These are phyloP conservation scores for Hyperoodon ampullatus DNA, from an alignment of 2,113 vertebrate species.

Conservation along the genomic window DNA sequence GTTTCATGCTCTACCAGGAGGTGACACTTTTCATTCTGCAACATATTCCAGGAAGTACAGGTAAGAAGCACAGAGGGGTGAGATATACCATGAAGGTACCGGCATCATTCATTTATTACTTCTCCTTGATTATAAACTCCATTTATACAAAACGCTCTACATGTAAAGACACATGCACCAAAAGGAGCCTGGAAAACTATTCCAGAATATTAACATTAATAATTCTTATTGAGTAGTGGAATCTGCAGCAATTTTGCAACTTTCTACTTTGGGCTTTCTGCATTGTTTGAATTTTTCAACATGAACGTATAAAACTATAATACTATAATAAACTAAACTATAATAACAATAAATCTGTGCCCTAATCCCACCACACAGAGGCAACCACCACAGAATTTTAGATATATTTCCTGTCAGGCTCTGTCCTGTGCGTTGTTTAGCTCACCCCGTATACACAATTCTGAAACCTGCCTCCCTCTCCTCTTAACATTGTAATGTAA, in stretches of 20 bases:
- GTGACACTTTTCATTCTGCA: slow-evolving; percentile 97
- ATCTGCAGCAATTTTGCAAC: neutral
- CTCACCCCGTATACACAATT: neutral
- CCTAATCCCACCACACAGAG: neutral
- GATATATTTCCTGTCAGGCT: neutral
- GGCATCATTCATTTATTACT: neutral
- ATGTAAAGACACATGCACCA: neutral
- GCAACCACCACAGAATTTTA: neutral
- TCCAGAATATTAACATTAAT: neutral
- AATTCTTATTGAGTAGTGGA: neutral
- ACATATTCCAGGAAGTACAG: slow-evolving; percentile 42
- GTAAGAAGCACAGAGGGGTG: neutral
- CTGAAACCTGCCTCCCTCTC: neutral
- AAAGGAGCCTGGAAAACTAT: neutral
- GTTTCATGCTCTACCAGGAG: slow-evolving; percentile 96
- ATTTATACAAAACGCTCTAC: neutral
- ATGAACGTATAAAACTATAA: neutral
- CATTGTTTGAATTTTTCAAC: neutral
- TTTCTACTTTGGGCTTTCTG: neutral
- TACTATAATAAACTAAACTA: too few relatives aligned
- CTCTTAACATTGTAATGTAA: neutral
- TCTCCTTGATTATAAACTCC: neutral
- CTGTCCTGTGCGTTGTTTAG: neutral
- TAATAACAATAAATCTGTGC: neutral
- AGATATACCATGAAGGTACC: accelerated